Conservation (phyloP, 2,888 invertebrate species). For the Drosophila peninsularis region DNA sequence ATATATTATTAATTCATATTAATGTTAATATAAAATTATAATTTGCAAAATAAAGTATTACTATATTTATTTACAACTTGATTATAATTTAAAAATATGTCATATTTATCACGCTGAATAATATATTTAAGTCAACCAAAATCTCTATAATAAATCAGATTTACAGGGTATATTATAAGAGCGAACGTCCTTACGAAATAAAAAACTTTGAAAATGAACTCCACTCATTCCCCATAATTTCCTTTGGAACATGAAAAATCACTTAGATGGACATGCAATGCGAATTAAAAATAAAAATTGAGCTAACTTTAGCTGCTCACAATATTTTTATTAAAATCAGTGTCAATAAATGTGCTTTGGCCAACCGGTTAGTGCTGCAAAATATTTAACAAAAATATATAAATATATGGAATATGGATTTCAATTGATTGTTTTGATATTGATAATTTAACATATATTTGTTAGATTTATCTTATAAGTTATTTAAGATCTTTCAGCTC, state of each 20-base stretch:
- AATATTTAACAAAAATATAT: not conserved
- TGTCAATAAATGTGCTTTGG: not conserved
- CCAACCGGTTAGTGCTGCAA: not conserved
- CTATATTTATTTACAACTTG: too few relatives aligned
- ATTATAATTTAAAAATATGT: too few relatives aligned
- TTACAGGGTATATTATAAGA: not conserved
- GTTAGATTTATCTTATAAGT: too few relatives aligned
- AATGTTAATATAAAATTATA: too few relatives aligned
- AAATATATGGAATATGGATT: too few relatives aligned
- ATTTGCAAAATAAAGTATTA: too few relatives aligned
- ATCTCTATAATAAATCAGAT: not conserved
- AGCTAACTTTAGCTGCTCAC: not conserved
- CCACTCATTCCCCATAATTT: not conserved
- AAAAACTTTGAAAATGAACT: not conserved
- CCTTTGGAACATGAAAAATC: slow-evolving; percentile 48
- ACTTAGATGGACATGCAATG: slow-evolving; percentile 47
- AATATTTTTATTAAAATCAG: not conserved
- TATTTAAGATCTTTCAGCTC: too few relatives aligned
- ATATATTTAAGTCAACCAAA: not conserved
- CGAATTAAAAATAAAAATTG: not conserved
- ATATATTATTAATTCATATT: too few relatives aligned
- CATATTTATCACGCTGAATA: too few relatives aligned
- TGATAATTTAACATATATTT: too few relatives aligned
- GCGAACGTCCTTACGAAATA: too few relatives aligned
- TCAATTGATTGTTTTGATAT: too few relatives aligned